Evolutionary conservation across 2,888 invertebrate species (phyloP).

Genomic region (Melipona bicolor): DNA sequence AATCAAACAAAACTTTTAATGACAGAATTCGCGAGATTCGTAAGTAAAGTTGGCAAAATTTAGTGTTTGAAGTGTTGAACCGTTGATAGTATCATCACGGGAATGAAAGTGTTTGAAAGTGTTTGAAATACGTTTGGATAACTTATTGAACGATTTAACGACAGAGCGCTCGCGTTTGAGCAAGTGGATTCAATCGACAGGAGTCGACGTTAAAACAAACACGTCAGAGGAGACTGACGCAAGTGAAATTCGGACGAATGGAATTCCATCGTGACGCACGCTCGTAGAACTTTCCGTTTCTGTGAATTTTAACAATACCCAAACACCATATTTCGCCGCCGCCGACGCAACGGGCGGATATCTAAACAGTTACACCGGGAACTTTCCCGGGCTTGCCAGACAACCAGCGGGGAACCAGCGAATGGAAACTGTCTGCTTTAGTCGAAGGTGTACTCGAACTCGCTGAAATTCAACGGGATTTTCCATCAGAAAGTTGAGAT

Average conservation of each 20-base stretch:
- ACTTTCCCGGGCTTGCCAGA: constrained; percentile 5
- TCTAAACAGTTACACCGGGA: neutral
- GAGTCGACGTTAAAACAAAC: neutral
- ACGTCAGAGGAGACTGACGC: neutral
- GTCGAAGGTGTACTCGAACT: constrained; percentile 6
- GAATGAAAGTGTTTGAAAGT: too few species aligned
- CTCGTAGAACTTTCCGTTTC: neutral
- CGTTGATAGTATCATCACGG: too few species aligned
- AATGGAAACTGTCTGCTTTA: constrained; percentile 20
- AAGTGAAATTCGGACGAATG: neutral
- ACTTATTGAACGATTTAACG: neutral
- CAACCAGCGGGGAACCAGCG: constrained; percentile 3
- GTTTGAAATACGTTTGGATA: too few species aligned
- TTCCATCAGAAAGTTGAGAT: constrained; percentile 29
- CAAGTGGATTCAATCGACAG: neutral
- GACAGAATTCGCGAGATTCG: too few species aligned
- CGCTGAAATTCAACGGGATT: constrained; percentile 22
- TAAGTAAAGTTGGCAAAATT: too few species aligned
- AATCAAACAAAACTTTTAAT: too few species aligned
- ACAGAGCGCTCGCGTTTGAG: neutral
- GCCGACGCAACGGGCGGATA: neutral
- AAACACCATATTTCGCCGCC: neutral
- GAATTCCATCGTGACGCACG: neutral
- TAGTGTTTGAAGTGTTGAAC: too few species aligned
- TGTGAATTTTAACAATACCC: constrained; percentile 1